phyloP scores from a whole-genome alignment of 2,888 invertebrate genomes.

The Platerodrilus igneus region DNA sequence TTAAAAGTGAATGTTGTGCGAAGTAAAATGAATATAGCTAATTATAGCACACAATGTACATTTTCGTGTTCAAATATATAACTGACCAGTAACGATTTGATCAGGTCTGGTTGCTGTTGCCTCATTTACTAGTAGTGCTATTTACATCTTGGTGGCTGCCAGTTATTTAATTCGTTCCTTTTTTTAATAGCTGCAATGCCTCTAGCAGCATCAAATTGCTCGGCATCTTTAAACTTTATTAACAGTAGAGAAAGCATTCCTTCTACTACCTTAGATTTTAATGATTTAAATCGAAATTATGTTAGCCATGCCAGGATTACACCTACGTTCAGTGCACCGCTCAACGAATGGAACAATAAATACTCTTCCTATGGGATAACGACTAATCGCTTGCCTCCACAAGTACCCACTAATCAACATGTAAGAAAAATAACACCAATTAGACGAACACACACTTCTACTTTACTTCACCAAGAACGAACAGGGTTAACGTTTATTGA shows the following conservation, averaged over 20 bases:
- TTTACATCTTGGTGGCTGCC: no score
- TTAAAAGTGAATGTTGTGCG: no score
- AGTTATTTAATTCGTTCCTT: no score
- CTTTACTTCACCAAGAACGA: conserved; percentile 27
- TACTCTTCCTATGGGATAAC: no score
- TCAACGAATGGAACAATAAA: conserved; percentile 8
- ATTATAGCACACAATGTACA: conserved; percentile 17
- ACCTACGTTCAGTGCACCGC: no score
- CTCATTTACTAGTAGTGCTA: conserved; percentile 5
- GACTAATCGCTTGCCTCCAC: conserved; percentile 16
- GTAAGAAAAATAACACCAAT: conserved; percentile 26
- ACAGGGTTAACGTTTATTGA: conserved; percentile 32
- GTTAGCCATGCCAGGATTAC: no score
- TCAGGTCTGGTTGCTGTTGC: conserved; percentile 17
- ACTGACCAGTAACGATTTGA: conserved; percentile 22
- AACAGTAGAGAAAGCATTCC: conserved; percentile 14
- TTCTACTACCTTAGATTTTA: no score
- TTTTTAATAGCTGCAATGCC: conserved; percentile 25
- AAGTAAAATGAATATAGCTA: no score
- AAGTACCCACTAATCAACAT: conserved; percentile 20
- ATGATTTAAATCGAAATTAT: no score
- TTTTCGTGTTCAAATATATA: conserved; percentile 18
- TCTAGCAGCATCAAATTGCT: conserved; percentile 21
- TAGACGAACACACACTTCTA: conserved; percentile 28
- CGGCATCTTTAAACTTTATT: conserved; percentile 7